Conservation (phyloP, 2,797 vertebrate species). For the Dicrostonyx torquatus region DNA sequence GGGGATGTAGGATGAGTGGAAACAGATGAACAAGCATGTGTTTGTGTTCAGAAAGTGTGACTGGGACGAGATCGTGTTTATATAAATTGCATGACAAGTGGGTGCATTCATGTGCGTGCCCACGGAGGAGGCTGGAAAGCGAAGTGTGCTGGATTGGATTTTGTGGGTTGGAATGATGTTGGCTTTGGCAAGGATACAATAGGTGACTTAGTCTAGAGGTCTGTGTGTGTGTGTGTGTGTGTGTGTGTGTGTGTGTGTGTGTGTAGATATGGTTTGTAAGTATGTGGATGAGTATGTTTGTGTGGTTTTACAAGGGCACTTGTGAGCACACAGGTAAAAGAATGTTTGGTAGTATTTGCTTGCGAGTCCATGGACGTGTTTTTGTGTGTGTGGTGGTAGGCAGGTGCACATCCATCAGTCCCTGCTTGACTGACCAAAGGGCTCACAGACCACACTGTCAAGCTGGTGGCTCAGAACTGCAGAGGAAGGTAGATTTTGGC, state of each 20-base stretch:
- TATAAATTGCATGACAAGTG: accelerated
- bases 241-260: not conserved
- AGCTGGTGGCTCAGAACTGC: not conserved
- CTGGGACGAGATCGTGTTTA: not conserved
- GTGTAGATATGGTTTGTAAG: not conserved
- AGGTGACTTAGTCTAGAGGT: not conserved
- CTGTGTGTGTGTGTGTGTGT: not conserved
- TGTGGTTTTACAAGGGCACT: not conserved
- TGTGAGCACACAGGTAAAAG: not conserved
- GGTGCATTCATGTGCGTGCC: not conserved
- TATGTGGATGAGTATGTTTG: not conserved
- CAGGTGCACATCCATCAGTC: too few relatives aligned
- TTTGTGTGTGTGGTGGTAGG: not conserved
- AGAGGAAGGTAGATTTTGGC: not conserved
- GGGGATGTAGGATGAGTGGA: not conserved
- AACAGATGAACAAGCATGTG: not conserved
- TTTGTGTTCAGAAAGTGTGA: not conserved
- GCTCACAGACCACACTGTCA: not conserved
- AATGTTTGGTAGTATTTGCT: not conserved
- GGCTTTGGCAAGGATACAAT: not conserved
- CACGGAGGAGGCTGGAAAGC: not conserved
- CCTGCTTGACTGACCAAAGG: not conserved
- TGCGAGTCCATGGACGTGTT: not conserved
- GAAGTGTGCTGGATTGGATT: not conserved
- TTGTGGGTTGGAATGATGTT: not conserved